Evolutionary conservation across 2,888 invertebrate species (phyloP), one percentile per base, ranked within the genome.

Genomic region (Patella pellucida): DNA sequence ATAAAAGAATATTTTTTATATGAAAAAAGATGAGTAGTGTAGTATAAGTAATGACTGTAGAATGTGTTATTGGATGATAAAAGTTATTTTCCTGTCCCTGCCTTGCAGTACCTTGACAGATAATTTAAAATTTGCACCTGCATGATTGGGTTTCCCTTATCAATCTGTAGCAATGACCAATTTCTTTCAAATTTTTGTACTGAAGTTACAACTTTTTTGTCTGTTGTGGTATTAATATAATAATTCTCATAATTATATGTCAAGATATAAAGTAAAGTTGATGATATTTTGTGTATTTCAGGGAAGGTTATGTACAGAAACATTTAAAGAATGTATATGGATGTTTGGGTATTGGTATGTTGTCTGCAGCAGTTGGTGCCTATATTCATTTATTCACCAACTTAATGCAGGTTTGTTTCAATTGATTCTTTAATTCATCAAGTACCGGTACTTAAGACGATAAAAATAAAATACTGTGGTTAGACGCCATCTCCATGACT

Each of bases 261-360:
- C 9, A 62, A 19, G 23, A 68, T 68, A n/a, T 16, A 23, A 72
- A n/a, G 16, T 15, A 23, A 23, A n/a, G n/a, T n/a, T n/a, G 23
- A 19, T n/a, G 5, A 15, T 14, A 31, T 27, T 41, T 15, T 68
- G 81, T 82, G 71, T 73, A 81, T 91, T 89, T 81, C 90, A 98
- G 98, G 91, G 97, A 97, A 91, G 94, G 95, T 52, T 95, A 95
- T 83, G 95, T 98, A 56, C 94, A 96, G 83, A 93, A 94, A 86
- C 99, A 99, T 92, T 93, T 99, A 87, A 96, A 96, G 92, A 97
- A 97, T 95, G 99, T 99, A 15, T 99, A 99, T 91, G 95, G 95
- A 76, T 96, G 96, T 86, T 92, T 99, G 83, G 95, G 97, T 75
- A 93, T 97, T 92, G 95, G 97, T 4, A 94, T 96, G 84, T 81